Conservation (phyloP, 2,797 vertebrate species). For the Petrocephalus sullivani region DNA sequence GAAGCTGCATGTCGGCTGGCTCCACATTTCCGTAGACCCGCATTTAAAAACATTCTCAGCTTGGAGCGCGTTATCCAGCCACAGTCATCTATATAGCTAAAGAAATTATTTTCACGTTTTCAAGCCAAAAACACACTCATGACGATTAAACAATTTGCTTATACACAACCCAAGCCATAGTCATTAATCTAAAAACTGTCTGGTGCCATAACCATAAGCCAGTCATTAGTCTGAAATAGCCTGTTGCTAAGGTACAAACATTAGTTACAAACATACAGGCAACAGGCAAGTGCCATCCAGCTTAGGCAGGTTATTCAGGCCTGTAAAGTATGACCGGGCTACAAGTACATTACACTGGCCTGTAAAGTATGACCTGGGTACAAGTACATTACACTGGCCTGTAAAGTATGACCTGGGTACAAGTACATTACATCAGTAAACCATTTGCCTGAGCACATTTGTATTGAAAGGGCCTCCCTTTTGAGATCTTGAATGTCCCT, state of each 20-base stretch:
- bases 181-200: neutral
- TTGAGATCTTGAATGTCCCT: too few species aligned
- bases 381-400: too few species aligned
- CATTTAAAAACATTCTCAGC: neutral
- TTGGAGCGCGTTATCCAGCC: neutral
- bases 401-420: too few species aligned
- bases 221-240: too few species aligned
- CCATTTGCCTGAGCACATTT: neutral
- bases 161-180: neutral
- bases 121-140: neutral
- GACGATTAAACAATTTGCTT: neutral
- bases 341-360: neutral
- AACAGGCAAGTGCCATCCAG: neutral
- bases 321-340: neutral
- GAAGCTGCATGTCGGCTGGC: neutral
- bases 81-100: neutral
- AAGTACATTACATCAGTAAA: neutral
- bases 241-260: neutral
- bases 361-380: too few species aligned
- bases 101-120: neutral
- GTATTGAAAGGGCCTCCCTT: too few species aligned
- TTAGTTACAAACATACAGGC: neutral
- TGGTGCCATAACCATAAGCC: neutral
- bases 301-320: neutral
- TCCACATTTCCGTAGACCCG: neutral